These are phyloP conservation scores for Rafetus swinhoei DNA, from an alignment of 2,113 vertebrate species.

Conservation along the genomic window DNA sequence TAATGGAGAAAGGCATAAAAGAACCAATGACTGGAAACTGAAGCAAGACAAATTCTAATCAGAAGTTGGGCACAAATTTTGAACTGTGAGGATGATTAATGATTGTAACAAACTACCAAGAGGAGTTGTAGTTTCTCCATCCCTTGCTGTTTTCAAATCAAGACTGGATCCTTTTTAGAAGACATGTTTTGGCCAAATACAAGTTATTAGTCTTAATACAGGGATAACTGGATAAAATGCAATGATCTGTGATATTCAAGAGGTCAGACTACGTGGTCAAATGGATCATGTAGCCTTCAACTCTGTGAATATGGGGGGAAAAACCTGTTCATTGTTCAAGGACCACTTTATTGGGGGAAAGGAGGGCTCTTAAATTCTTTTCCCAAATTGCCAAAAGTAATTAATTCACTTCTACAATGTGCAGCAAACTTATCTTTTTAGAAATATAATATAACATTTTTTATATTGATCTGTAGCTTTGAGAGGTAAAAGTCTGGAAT, in stretches of 20 bases:
- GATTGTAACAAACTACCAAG: neutral
- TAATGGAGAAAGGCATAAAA: neutral
- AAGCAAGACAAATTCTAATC: neutral
- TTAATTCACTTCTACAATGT: neutral
- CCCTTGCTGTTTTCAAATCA: too few species aligned
- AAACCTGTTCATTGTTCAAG: too few species aligned
- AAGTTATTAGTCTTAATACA: too few species aligned
- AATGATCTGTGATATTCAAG: too few species aligned
- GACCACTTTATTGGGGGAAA: too few species aligned
- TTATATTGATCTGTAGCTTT: neutral
- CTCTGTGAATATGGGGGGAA: too few species aligned
- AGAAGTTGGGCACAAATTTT: neutral
- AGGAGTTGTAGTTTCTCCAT: too few species aligned
- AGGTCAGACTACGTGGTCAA: too few species aligned
- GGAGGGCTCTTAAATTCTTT: neutral
- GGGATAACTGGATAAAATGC: too few species aligned
- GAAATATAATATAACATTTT: neutral
- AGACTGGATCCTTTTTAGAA: too few species aligned
- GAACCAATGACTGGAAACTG: neutral
- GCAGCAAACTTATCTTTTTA: neutral
- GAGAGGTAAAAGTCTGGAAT: neutral
- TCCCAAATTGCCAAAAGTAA: neutral
- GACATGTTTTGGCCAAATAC: too few species aligned
- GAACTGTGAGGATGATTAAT: neutral
- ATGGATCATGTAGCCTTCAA: too few species aligned